Conservation (phyloP, 2,113 vertebrate species). For the Pterophyllum scalare region DNA sequence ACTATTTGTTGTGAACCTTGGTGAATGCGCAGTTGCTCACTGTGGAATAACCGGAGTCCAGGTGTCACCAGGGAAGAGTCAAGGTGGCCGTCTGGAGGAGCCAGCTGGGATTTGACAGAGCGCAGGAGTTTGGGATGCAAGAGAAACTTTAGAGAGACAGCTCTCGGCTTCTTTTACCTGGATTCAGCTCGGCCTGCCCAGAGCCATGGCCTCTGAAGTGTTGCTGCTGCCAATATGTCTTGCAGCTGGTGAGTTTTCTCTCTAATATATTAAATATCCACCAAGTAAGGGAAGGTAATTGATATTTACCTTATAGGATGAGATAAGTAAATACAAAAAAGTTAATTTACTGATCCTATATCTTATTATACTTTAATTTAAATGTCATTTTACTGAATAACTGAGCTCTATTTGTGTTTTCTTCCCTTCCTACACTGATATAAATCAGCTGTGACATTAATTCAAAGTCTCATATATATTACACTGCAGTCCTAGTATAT, state of each 20-base stretch:
- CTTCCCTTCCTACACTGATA: neutral
- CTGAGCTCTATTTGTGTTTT: neutral
- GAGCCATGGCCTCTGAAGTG: slow-evolving; percentile 91
- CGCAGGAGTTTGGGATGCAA: slow-evolving; percentile 51
- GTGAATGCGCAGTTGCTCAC: slow-evolving; percentile 33
- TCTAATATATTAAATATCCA: neutral
- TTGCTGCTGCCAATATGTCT: slow-evolving; percentile 92
- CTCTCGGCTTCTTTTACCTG: slow-evolving; percentile 44
- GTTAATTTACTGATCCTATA: neutral
- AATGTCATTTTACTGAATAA: neutral
- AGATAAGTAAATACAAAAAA: neutral
- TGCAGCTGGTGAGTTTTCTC: slow-evolving; percentile 85
- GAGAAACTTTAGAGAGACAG: slow-evolving; percentile 57
- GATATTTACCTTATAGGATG: no score
- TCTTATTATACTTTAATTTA: neutral
- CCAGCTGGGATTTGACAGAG: slow-evolving; percentile 67
- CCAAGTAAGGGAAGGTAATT: neutral
- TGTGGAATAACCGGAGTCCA: slow-evolving; percentile 59
- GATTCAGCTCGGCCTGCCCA: slow-evolving; percentile 32
- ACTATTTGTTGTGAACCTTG: slow-evolving; percentile 9
- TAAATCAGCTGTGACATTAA: neutral
- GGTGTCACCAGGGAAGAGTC: slow-evolving; percentile 45
- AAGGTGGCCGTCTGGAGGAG: slow-evolving; percentile 65
- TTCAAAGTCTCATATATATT: neutral
- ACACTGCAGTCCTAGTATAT: neutral